Base-by-base conservation (phyloP, 92 coral and sea anemone species). In the Phenganax stokvisi region DNA sequence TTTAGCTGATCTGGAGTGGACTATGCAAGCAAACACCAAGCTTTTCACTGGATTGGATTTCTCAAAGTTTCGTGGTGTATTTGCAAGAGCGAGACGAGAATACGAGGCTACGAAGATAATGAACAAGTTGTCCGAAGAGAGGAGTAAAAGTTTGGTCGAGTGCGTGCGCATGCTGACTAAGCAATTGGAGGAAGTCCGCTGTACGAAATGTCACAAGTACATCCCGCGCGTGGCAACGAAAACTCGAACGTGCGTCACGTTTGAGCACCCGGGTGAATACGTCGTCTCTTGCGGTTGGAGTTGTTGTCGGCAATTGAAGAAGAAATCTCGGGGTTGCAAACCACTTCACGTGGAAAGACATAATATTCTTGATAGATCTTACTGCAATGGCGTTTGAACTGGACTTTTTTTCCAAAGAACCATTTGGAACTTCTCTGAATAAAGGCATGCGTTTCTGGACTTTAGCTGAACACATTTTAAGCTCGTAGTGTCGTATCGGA, bases 151-250 rank as follows among this genome's bases (percentile, higher is more conserved):
- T 10, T 91, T 96, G 20, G 65, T 88, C 37, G 93, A 96, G 68
- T 96, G 97, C 87, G 91, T 96, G 72, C 92, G 92, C 60, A 90
- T 92, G 59, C 90, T 96, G 11, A 88, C 97, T 60, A 96, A 87
- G 29, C 97, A 96, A 57, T 89, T 96, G 83, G 99, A 96, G 71
- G 97, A 92, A n/a, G 97, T 96, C 53, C 90, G 92, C 74, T 96
- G 99, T 63, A 84, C 75, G 81, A 92, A 97, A 51, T 96, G 99
- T 64, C 92, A 86, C 55, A 58, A 87, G 85, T 90, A 71, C 88
- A 85, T 96, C 76, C 99, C 99, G 27, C 91, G 99, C 9, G 99
- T 90, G 10, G 96, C 99, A 8, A 71, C 92, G 66, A 96, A 92
- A 84, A 87, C 92, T 1, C 90, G 99, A 58, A 96, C 99, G 12